Conservation (phyloP, 2,888 invertebrate species). For the Dryomyza anilis region DNA sequence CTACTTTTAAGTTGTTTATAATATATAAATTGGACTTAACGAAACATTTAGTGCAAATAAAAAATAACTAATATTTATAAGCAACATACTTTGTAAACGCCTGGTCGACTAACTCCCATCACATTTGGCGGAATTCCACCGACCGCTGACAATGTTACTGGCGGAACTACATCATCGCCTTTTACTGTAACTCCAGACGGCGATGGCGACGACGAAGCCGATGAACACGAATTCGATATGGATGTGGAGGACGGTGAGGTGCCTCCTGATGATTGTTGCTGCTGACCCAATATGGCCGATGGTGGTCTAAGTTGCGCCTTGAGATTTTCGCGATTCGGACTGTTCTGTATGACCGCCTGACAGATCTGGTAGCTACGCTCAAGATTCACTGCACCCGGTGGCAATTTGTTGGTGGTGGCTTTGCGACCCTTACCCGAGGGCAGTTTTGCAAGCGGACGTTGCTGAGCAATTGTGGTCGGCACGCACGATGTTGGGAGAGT, state of each 20-base stretch:
- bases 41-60: no score
- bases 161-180: constrained; percentile 41
- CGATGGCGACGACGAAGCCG: constrained; percentile 26
- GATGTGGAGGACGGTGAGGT: constrained; percentile 22
- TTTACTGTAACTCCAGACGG: constrained; percentile 40
- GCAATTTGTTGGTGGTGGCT: constrained; percentile 71
- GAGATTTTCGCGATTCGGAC: constrained; percentile 86
- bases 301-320: constrained; percentile 86
- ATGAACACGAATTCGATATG: constrained; percentile 12
- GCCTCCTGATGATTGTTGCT: constrained; percentile 32
- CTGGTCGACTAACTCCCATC: constrained; percentile 56
- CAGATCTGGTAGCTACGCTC: constrained; percentile 95
- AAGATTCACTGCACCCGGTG: constrained; percentile 88
- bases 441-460: constrained; percentile 53
- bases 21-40: no score
- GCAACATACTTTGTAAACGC: constrained; percentile 58
- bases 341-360: constrained; percentile 91
- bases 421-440: constrained; percentile 58
- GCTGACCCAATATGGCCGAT: constrained; percentile 69
- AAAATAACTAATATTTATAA: no score
- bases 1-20: neutral
- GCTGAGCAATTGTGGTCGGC: constrained; percentile 59
- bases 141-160: constrained; percentile 34
- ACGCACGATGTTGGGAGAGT: constrained; percentile 50
- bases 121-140: constrained; percentile 52